These are phyloP conservation scores for Schizopygopsis pylzovi DNA, from an alignment of 2,797 vertebrate genomes.

Conservation along the genomic window DNA sequence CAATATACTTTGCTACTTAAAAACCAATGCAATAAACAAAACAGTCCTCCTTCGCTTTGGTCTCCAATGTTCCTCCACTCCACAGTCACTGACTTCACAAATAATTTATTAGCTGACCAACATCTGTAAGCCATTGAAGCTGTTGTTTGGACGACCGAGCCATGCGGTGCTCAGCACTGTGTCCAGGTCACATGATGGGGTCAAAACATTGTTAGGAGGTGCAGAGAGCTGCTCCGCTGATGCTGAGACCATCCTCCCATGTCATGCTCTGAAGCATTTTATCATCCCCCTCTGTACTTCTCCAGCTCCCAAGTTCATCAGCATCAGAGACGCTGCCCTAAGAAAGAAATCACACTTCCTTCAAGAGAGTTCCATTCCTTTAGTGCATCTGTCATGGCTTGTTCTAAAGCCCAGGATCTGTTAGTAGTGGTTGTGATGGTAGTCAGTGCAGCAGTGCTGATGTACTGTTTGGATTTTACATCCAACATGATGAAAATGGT, in stretches of 20 bases:
- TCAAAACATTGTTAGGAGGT: constrained; percentile 64
- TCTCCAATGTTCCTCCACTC: background rate
- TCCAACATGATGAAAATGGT: constrained; percentile 19
- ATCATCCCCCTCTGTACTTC: constrained; percentile 54
- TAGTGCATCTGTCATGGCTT: constrained; percentile 33
- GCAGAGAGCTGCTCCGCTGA: constrained; percentile 56
- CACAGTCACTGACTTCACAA: background rate
- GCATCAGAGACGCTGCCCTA: constrained; percentile 17
- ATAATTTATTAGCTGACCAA: constrained; percentile 73
- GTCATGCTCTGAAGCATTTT: constrained; percentile 67
- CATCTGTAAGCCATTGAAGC: constrained; percentile 78
- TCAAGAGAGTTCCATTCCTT: constrained; percentile 32
- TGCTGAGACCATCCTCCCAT: constrained; percentile 62
- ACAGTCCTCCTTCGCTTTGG: background rate
- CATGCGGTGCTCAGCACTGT: constrained; percentile 64
- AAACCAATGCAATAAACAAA: constrained; percentile 22
- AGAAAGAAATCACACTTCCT: background rate
- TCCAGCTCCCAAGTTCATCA: constrained; percentile 38
- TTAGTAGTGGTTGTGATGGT: constrained; percentile 7
- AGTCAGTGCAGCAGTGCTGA: constrained; percentile 19
- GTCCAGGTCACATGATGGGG: constrained; percentile 54
- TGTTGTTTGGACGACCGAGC: constrained; percentile 71
- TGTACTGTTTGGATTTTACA: constrained; percentile 1
- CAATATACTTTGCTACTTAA: background rate
- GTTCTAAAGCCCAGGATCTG: constrained; percentile 18